Conservation (phyloP, 1,140 invertebrate genomes). For the Agraylea sexmaculata region DNA sequence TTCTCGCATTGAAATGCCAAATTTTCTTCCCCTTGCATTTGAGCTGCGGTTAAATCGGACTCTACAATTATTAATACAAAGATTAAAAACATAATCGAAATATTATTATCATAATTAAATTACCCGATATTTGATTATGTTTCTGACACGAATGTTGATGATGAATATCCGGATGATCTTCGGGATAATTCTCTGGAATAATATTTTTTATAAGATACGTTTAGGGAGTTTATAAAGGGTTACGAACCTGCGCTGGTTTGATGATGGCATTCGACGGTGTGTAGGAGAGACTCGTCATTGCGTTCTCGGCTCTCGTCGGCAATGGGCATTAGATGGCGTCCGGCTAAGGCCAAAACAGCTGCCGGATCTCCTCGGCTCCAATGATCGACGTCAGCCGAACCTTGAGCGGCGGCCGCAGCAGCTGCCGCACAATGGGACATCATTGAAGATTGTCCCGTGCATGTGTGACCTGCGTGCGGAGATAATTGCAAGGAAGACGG, state of each 20-base stretch:
- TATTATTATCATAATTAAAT: constrained; percentile 2
- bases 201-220: background rate
- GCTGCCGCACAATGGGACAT: too few species aligned
- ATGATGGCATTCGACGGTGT: constrained; percentile 13
- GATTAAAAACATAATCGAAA: background rate
- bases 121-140: constrained; percentile 17
- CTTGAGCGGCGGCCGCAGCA: constrained; percentile 6
- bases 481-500: too few species aligned
- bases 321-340: constrained; percentile 10
- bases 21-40: constrained; percentile 51
- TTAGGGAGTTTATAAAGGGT: too few species aligned
- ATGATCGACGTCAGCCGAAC: constrained; percentile 3
- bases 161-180: constrained; percentile 16
- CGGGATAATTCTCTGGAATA: constrained; percentile 15
- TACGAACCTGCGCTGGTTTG: too few species aligned
- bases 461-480: too few species aligned
- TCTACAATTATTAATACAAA: constrained; percentile 22
- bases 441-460: too few species aligned
- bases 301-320: constrained; percentile 8
- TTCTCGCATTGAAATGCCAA: constrained; percentile 51
- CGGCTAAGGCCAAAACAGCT: constrained; percentile 6
- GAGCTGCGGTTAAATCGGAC: constrained; percentile 34
- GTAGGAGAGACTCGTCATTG: constrained; percentile 13
- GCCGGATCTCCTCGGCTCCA: constrained; percentile 7
- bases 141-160: constrained; percentile 20